Conservation (phyloP, 2,888 invertebrate species). For the Diloba caeruleocephala region DNA sequence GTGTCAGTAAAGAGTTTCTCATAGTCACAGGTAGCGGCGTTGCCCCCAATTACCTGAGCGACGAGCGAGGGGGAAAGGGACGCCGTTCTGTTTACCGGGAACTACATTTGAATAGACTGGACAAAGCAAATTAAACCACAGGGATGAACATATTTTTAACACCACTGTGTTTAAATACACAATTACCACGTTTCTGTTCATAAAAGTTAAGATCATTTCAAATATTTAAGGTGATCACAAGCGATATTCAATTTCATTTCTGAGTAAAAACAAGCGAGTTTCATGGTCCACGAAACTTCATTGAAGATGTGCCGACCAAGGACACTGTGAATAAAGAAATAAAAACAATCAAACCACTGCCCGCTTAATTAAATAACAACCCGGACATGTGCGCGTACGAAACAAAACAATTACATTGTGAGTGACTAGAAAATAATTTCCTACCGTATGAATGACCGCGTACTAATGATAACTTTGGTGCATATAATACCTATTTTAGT, state of each 20-base stretch:
- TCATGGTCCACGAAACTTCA: constrained; percentile 73
- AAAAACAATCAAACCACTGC: constrained; percentile 62
- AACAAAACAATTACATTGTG: constrained; percentile 53
- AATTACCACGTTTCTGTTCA: constrained; percentile 43
- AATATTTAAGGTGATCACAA: background rate
- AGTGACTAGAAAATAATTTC: constrained; percentile 54
- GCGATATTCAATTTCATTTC: constrained; percentile 6
- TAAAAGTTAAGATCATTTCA: background rate
- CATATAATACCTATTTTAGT: constrained; percentile 4
- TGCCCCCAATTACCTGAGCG: constrained; percentile 80
- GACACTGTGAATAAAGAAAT: constrained; percentile 66
- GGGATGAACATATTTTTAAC: constrained; percentile 54
- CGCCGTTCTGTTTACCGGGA: constrained; percentile 76
- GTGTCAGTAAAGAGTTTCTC: constrained; percentile 64
- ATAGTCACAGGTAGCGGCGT: constrained; percentile 81
- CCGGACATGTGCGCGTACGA: constrained; percentile 54
- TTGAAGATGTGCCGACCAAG: constrained; percentile 75
- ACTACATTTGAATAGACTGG: constrained; percentile 79
- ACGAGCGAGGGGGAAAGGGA: constrained; percentile 72
- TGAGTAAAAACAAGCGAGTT: constrained; percentile 64
- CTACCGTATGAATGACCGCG: constrained; percentile 36
- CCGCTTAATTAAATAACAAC: constrained; percentile 58
- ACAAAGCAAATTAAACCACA: constrained; percentile 61
- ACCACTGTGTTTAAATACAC: constrained; percentile 26
- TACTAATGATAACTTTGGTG: constrained; percentile 33